Conservation (phyloP, 1,140 invertebrate genomes). For the Aphidius gifuensis region DNA sequence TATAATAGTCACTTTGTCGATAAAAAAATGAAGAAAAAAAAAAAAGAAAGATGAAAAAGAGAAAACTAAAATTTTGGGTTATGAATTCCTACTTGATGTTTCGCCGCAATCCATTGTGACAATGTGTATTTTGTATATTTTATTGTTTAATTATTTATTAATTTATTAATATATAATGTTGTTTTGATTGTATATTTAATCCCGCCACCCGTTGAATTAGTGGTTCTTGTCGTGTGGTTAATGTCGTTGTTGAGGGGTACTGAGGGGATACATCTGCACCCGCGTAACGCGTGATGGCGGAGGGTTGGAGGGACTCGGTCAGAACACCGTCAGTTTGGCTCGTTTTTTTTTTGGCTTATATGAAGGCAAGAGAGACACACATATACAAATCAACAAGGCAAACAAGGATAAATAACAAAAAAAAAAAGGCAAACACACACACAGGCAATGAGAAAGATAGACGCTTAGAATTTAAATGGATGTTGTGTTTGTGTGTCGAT, state of each 20-base stretch:
- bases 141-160: background rate
- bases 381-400: background rate
- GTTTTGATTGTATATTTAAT: constrained; percentile 13
- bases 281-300: constrained; percentile 30
- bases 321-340: constrained; percentile 12
- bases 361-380: background rate
- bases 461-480: too few relatives aligned
- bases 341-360: constrained; percentile 4
- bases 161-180: constrained; percentile 24
- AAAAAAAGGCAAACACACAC: too few relatives aligned
- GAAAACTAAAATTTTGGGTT: constrained; percentile 13
- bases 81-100: constrained; percentile 47
- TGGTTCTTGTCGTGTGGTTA: constrained; percentile 13
- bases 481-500: too few relatives aligned
- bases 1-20: constrained; percentile 7
- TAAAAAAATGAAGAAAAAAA: too few relatives aligned
- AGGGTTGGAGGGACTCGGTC: constrained; percentile 23
- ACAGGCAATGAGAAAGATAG: too few relatives aligned
- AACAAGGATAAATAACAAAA: background rate
- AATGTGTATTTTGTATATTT: too few relatives aligned
- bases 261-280: constrained; percentile 44
- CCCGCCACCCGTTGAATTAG: constrained; percentile 23
- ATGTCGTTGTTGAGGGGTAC: constrained; percentile 40
- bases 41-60: constrained; percentile 9
- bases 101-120: constrained; percentile 52